Evolutionary conservation across 2,113 vertebrate species (phyloP), one percentile per base, ranked within the genome.

Genomic region (Pipa parva): DNA sequence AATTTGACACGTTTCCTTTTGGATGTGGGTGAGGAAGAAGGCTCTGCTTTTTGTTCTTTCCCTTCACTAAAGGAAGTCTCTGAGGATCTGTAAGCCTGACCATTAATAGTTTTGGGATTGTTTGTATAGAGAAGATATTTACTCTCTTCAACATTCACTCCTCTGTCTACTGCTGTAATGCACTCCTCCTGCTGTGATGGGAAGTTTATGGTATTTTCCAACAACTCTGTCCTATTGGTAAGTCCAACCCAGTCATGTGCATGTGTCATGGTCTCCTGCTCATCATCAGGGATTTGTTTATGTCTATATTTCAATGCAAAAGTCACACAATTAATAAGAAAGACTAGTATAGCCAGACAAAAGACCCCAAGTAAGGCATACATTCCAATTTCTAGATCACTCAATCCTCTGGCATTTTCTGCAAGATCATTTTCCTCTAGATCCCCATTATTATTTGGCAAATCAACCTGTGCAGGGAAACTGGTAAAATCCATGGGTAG

Each of bases 1-100:
- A 97, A 98, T 42, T 92, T 94, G 24, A 99, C 95, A 75, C 93
- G 86, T 90, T 95, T 98, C 76, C 95, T 85, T 77, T 93, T 95
- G 29, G 93, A 97, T 83, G 95, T 97, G 39, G 95, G 96, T 3
- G 93, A 98, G 21, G 92, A 5, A 7, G 92, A 74, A 3, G 89
- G 87, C 56, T 95, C 94, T 0, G 75, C 73, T 28, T 80, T 81
- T 18, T 82, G 84, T 11, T 89, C 92, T 2, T 77, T 76, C 15
- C 70, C 77, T 0, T 81, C 83, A 0, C 21, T 10, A 46, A 58
- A 74, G 0, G 55, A 0, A 50, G 75, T 21, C 12, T 82, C 84
- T 0, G 74, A 1, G 0, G 81, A 33, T 22, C 39, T 60, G 68
- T 83, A 78, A n/a, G 84, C 71, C 2, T 81, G 88, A 49, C 83